phyloP scores from a whole-genome alignment of 1,140 invertebrate species.

The Tenebrio molitor region DNA sequence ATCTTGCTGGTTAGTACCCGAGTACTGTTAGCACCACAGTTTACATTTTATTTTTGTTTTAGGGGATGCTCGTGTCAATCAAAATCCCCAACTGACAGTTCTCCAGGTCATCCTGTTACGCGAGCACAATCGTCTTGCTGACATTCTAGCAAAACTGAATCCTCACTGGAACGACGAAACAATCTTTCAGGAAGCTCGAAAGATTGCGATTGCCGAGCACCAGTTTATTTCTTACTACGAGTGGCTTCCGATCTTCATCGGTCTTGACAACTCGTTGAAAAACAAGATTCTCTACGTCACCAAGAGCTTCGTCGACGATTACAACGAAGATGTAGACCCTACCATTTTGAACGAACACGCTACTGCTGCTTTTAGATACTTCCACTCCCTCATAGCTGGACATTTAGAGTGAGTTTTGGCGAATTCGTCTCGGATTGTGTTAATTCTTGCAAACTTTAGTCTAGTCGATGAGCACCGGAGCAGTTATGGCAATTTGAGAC shows the following conservation, averaged over 20 bases:
- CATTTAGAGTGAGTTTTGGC: constrained; percentile 77
- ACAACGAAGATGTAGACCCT: constrained; percentile 84
- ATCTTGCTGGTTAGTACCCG: constrained; percentile 79
- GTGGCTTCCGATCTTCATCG: constrained; percentile 86
- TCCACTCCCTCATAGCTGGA: constrained; percentile 87
- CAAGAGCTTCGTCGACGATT: constrained; percentile 83
- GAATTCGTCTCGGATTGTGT: constrained; percentile 13
- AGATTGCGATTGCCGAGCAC: constrained; percentile 82
- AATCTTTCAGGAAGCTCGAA: constrained; percentile 87
- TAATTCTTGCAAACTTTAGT: constrained; percentile 66
- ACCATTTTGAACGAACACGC: constrained; percentile 88
- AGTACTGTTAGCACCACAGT: constrained; percentile 45
- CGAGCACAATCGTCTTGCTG: constrained; percentile 92
- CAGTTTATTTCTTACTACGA: constrained; percentile 92
- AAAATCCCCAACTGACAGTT: constrained; percentile 84
- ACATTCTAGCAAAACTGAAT: constrained; percentile 79
- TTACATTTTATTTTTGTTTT: constrained; percentile 20
- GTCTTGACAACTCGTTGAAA: constrained; percentile 76
- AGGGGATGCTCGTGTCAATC: constrained; percentile 91
- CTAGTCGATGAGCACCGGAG: constrained; percentile 75
- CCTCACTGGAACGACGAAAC: constrained; percentile 90
- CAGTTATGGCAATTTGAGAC: constrained; percentile 72
- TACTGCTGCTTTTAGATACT: constrained; percentile 89
- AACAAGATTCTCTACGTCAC: constrained; percentile 79
- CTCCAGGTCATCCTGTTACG: constrained; percentile 88